Base-by-base conservation (phyloP, 1,140 invertebrate genomes). In the Cyphomyrmex costatus region DNA sequence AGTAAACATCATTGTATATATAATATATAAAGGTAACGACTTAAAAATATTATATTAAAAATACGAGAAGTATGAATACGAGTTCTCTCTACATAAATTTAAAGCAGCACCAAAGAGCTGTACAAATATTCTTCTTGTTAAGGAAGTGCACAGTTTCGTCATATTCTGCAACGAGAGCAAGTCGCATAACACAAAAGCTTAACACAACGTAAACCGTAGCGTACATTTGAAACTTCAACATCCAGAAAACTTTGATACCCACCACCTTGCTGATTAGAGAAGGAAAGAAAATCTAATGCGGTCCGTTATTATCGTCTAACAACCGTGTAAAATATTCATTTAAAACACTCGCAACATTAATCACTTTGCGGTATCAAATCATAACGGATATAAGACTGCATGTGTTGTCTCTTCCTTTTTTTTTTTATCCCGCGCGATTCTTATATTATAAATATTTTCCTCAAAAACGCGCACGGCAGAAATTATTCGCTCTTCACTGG, bases 291-390 rank as follows among this genome's bases (percentile, higher is more conserved):
- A 8, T 21, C 42, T n/a, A 65, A 51, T 46, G 6, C 16, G 21
- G 42, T 16, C 27, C 42, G 60, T 78, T 78, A 78, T 33, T 65
- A 51, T 65, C 19, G n/a, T 56, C 36, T 49, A 51, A 63, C 76
- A 51, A 78, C 24, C 60, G 42, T 78, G 60, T 78, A 78, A 78
- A 78, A 78, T 78, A 78, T 78, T 77, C 56, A n/a, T 16, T 77
- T 77, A 14, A 61, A 8, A 49, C 60, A 63, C 10, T 42, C 24
- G 53, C 24, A 78, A 65, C 42, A 49, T 46, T 77, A 77, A 78
- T 49, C 3, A 8, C n/a, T 51, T n/a, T 16, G 27, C 19, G 60
- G 12, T 33, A n/a, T 0, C 49, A n/a, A 78, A 65, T 78, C 27
- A 21, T 30, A 78, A 51, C 27, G 27, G 27, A 33, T 19, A 0